A percentile compares a stretch with the other conserved stretches of the same genome.
Evolutionary conservation across 1,140 invertebrate genomes (phyloP).

Genomic region (Bombus balteatus): DNA sequence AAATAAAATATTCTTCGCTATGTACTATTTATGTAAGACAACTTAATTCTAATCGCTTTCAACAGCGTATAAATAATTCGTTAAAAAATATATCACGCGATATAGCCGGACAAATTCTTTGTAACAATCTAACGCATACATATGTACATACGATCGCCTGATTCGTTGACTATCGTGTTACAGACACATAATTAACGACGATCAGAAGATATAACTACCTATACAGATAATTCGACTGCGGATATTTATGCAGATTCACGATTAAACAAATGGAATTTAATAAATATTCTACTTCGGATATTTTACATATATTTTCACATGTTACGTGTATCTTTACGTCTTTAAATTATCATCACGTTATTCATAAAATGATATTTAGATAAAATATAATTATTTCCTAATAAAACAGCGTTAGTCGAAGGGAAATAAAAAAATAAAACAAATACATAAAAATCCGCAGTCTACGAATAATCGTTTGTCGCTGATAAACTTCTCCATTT

Average conservation of each 20-base stretch:
- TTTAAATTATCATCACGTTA: too few species aligned
- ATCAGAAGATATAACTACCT: neutral
- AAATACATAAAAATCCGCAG: neutral
- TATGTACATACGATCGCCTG: slow-evolving; percentile 28
- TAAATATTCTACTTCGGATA: too few species aligned
- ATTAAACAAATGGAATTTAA: too few species aligned
- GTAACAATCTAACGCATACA: slow-evolving; percentile 17
- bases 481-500: neutral
- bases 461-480: neutral
- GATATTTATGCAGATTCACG: too few species aligned
- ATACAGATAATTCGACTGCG: neutral
- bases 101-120: slow-evolving; percentile 14
- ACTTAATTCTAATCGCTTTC: neutral
- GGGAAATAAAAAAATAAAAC: too few species aligned
- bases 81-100: slow-evolving; percentile 13
- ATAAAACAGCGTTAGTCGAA: too few species aligned
- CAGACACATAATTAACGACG: neutral
- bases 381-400: too few species aligned
- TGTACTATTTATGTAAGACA: neutral
- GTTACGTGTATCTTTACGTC: too few species aligned
- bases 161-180: slow-evolving; percentile 1
- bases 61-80: neutral
- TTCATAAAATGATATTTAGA: too few species aligned
- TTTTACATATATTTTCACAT: too few species aligned
- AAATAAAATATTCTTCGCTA: neutral